Evolutionary conservation across 2,797 vertebrate species (phyloP).

Genomic region (Diglossa cyanea): DNA sequence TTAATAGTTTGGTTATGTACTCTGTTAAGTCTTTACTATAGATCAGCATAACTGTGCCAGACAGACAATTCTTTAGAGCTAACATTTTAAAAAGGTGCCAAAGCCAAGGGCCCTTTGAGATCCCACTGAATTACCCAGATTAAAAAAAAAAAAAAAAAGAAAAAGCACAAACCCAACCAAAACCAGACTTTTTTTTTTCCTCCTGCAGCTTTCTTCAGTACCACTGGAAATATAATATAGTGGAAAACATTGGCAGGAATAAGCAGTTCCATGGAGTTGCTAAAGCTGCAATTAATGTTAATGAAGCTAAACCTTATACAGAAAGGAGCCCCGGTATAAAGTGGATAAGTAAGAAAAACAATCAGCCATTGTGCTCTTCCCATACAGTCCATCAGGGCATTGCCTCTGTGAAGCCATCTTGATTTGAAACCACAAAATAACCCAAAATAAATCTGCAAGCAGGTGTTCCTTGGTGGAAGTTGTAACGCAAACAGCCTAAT

Average conservation of each 20-base stretch:
- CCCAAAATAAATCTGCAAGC: conserved; percentile 77
- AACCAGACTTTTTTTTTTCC: neutral
- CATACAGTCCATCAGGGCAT: conserved; percentile 64
- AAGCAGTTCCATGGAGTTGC: conserved; percentile 67
- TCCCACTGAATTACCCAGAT: conserved; percentile 48
- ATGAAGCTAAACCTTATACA: conserved; percentile 70
- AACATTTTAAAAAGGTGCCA: conserved; percentile 68
- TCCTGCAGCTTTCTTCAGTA: neutral
- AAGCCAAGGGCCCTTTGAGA: conserved; percentile 48
- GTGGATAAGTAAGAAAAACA: conserved; percentile 73
- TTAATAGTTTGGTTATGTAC: conserved; percentile 73
- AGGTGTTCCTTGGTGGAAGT: conserved; percentile 80
- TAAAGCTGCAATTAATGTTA: conserved; percentile 77
- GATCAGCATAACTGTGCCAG: conserved; percentile 68
- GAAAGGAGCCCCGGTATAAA: conserved; percentile 62
- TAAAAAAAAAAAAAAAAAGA: neutral
- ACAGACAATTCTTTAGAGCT: conserved; percentile 70
- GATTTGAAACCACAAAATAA: conserved; percentile 74
- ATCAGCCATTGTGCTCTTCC: conserved; percentile 59
- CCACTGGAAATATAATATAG: conserved; percentile 55
- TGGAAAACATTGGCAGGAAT: conserved; percentile 66
- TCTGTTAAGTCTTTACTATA: conserved; percentile 68
- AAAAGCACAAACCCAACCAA: neutral
- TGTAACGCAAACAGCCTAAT: conserved; percentile 82
- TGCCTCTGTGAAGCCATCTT: conserved; percentile 66